Conservation (phyloP, 1,140 invertebrate species). For the Mercenaria mercenaria region DNA sequence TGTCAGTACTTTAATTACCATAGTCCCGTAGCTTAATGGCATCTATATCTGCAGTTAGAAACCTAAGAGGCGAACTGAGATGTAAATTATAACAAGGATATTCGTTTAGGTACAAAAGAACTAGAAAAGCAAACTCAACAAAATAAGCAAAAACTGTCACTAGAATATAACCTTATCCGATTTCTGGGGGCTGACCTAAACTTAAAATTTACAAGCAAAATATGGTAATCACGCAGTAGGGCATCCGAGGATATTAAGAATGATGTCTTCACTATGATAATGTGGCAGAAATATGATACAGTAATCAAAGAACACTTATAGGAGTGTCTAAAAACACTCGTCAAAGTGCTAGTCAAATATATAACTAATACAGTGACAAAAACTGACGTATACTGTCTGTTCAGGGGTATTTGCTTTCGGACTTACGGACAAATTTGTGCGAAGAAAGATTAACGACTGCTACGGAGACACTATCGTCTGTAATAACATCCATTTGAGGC, state of each 20-base stretch:
- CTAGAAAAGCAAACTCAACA: no score
- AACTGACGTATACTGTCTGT: not conserved
- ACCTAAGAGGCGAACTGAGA: no score
- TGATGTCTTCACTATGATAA: not conserved
- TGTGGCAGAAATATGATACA: not conserved
- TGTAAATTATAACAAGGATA: no score
- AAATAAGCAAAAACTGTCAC: no score
- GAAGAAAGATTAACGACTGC: not conserved
- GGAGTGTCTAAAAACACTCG: not conserved
- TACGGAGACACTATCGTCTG: not conserved
- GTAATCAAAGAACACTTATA: not conserved
- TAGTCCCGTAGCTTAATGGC: no score
- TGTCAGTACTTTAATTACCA: no score
- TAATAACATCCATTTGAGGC: not conserved
- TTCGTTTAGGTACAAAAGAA: no score
- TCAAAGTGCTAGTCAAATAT: slow-evolving; percentile 12
- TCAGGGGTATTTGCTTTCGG: not conserved
- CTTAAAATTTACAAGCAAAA: not conserved
- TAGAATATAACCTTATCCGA: no score
- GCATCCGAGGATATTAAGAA: not conserved
- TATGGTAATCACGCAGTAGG: not conserved
- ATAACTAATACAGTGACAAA: not conserved
- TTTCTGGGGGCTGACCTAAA: no score
- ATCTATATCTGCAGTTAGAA: no score
- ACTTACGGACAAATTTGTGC: not conserved